Percentiles rank a stretch among this genome's conserved stretches.
phyloP scores from a whole-genome alignment of 1,140 invertebrate genomes.

The Neoseiulus cucumeris region DNA sequence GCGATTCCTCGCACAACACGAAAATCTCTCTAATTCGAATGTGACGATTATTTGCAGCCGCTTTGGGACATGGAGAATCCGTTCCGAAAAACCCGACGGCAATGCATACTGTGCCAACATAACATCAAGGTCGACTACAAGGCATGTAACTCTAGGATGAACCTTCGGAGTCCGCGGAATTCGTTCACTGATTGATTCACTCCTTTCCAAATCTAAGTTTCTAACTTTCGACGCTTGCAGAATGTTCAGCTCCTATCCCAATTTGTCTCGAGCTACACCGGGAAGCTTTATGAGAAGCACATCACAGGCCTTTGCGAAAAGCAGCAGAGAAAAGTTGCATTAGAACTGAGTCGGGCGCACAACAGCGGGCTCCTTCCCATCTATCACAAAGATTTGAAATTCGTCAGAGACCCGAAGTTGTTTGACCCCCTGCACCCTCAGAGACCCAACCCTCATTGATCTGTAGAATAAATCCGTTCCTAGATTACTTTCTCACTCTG shows the following conservation, averaged over 20 bases:
- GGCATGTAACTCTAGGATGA: background rate
- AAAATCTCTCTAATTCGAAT: background rate
- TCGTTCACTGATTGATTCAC: background rate
- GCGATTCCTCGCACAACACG: background rate
- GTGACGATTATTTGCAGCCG: background rate
- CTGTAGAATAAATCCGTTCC: no score
- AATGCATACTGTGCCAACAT: background rate
- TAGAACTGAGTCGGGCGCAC: background rate
- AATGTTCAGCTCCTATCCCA: slow-evolving; percentile 76
- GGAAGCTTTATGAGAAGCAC: slow-evolving; percentile 65
- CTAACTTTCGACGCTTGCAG: slow-evolving; percentile 28
- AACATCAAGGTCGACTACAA: background rate
- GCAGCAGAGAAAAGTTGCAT: slow-evolving; percentile 46
- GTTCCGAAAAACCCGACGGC: background rate
- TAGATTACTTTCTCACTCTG: no score
- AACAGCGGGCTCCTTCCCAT: background rate
- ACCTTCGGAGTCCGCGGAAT: background rate
- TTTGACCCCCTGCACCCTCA: background rate
- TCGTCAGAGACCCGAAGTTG: background rate
- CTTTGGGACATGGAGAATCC: background rate
- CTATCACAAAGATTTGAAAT: background rate
- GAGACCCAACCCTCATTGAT: background rate
- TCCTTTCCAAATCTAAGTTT: background rate
- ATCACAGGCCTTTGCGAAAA: slow-evolving; percentile 62
- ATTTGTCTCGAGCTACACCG: slow-evolving; percentile 82